Percentiles rank a stretch among this genome's conserved stretches.
Evolutionary conservation across 1,140 invertebrate genomes (phyloP).

Genomic region (Drosophila insularis): DNA sequence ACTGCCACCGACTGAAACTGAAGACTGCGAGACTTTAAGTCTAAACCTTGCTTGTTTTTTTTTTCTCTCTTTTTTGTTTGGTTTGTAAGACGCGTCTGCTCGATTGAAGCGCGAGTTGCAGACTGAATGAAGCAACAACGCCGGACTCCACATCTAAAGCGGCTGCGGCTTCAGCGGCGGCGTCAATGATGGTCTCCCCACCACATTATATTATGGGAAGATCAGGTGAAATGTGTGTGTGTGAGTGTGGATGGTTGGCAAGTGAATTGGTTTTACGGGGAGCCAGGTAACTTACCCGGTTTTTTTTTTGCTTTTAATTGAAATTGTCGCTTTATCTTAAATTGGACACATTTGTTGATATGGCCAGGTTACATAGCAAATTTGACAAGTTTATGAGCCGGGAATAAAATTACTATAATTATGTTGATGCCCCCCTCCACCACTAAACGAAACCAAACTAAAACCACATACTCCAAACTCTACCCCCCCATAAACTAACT

Average conservation of each 20-base stretch:
- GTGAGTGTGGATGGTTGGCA: background rate
- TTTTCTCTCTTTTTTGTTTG: too few relatives aligned
- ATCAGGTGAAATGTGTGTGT: background rate
- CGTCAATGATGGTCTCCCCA: background rate
- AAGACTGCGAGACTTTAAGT: background rate
- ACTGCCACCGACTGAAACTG: background rate
- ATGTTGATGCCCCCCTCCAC: constrained; percentile 40
- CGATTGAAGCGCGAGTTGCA: constrained; percentile 65
- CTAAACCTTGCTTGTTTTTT: background rate
- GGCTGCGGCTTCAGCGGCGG: background rate
- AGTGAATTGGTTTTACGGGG: too few relatives aligned
- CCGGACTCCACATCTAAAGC: constrained; percentile 8
- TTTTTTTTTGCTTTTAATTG: constrained; percentile 53
- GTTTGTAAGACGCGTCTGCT: constrained; percentile 45
- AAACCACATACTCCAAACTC: background rate
- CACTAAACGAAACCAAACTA: constrained; percentile 32
- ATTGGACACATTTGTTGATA: constrained; percentile 64
- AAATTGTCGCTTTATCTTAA: constrained; percentile 76
- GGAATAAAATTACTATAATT: constrained; percentile 35
- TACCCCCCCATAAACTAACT: background rate
- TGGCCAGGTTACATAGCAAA: constrained; percentile 36
- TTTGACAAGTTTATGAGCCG: constrained; percentile 47
- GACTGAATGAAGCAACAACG: constrained; percentile 64
- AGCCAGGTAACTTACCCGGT: constrained; percentile 24
- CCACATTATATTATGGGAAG: background rate